phyloP scores from a whole-genome alignment of 2,888 invertebrate species.

The Thera britannica region DNA sequence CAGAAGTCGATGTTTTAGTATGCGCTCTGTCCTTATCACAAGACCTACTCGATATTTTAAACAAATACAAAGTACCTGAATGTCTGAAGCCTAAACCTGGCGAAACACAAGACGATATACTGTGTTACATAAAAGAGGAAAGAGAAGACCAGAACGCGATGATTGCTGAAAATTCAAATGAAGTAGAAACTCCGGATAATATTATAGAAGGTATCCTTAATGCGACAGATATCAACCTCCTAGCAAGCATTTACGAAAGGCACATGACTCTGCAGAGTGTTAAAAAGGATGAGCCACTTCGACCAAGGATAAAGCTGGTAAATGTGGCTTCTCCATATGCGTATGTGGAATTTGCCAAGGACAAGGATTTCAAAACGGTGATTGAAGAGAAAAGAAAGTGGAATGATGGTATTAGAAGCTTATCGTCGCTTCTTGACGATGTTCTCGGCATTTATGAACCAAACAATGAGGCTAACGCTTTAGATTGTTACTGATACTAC shows the following conservation, averaged over 20 bases:
- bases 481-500: conserved; percentile 88
- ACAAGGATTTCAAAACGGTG: conserved; percentile 85
- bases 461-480: conserved; percentile 82
- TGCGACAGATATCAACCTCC: conserved; percentile 85
- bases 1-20: conserved; percentile 89
- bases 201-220: conserved; percentile 88
- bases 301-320: conserved; percentile 58
- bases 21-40: conserved; percentile 83
- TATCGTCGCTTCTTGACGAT: conserved; percentile 90
- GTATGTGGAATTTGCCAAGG: conserved; percentile 85
- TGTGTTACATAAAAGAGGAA: conserved; percentile 56
- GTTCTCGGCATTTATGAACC: conserved; percentile 86
- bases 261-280: conserved; percentile 68
- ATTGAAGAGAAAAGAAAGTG: conserved; percentile 87
- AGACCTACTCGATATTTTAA: conserved; percentile 81
- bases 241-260: conserved; percentile 86
- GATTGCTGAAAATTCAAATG: conserved; percentile 42
- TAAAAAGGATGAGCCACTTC: conserved; percentile 49
- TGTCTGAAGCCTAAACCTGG: conserved; percentile 55
- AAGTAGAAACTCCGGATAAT: conserved; percentile 64
- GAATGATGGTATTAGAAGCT: conserved; percentile 87
- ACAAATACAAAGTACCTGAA: conserved; percentile 81
- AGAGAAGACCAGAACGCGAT: conserved; percentile 44
- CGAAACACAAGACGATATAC: conserved; percentile 56
- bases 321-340: conserved; percentile 79